Evolutionary conservation across 1,140 invertebrate genomes (phyloP).

Genomic region (Antheraea mylitta): DNA sequence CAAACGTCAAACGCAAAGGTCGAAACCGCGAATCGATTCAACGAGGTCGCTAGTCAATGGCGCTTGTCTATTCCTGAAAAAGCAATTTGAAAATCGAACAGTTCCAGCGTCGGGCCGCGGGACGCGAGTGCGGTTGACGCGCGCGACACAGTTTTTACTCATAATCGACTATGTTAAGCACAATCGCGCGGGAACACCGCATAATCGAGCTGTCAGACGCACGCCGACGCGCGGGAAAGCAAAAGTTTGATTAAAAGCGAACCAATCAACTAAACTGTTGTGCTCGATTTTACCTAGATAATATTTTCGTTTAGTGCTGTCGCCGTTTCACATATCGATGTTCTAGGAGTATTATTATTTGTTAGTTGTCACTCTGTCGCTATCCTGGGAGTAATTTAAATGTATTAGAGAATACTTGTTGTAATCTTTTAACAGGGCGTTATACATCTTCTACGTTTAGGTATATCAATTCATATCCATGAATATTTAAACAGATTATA

Average conservation of each 20-base stretch:
- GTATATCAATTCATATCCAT: no score
- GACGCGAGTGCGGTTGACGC: background rate
- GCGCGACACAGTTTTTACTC: slow-evolving; percentile 20
- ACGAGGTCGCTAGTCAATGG: background rate
- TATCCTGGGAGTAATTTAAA: no score
- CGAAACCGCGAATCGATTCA: background rate
- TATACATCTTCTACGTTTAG: no score
- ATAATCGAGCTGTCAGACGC: slow-evolving; percentile 30
- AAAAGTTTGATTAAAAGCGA: slow-evolving; percentile 17
- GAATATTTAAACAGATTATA: no score
- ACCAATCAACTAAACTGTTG: slow-evolving; percentile 16
- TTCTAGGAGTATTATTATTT: background rate
- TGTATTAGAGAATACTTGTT: no score
- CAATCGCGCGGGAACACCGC: slow-evolving; percentile 11
- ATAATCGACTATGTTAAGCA: slow-evolving; percentile 9
- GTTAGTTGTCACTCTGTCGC: no score
- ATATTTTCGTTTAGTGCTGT: slow-evolving; percentile 6
- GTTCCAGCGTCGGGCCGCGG: background rate
- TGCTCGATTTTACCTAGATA: slow-evolving; percentile 15
- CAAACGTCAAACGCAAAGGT: background rate
- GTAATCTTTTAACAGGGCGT: no score
- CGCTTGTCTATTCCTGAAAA: background rate
- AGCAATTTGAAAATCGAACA: background rate
- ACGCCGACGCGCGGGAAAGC: slow-evolving; percentile 16
- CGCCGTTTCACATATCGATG: slow-evolving; percentile 6